Base-by-base conservation (phyloP, 2,113 vertebrate genomes). In the Ardeotis arabs region DNA sequence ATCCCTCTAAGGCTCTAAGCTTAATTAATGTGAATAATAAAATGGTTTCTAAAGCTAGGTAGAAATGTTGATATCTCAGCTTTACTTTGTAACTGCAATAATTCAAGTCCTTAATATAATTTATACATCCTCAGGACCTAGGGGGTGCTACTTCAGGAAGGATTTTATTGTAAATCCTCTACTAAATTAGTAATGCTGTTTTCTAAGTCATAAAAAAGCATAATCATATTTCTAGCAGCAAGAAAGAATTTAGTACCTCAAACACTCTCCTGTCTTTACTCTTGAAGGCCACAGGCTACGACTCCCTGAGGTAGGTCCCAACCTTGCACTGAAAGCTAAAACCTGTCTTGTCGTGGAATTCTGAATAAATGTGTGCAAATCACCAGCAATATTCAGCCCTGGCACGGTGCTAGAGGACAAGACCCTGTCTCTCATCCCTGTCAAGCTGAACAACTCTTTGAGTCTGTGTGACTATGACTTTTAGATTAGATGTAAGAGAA, bases 161-260 rank as follows among this genome's bases (percentile, higher is more conserved):
- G 7, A 64, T 91, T 95, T 92, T 86, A 94, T 31, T 93, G 84
- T 77, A 70, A 96, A 73, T 96, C 94, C 56, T 77, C 67, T 62
- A 44, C 58, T 96, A 93, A 96, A 95, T 97, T 95, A 96, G 74
- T 58, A 91, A 94, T 91, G 74, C 49, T 96, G 81, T 80, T 96
- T 97, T 95, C 70, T n/a, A 90, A 76, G 74, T 80, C 69, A 89
- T 91, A 79, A 94, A 95, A 96, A 85, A 50, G 44, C 45, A 81
- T 31, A 47, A 85, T 67, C 64, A 25, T 66, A 39, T 82, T 93
- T 87, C 87, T 45, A 59, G 67, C 21, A 35, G 39, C 15, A 56
- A 19, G 70, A 91, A 84, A 89, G 83, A 70, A 91, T 88, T 95
- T 56, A 94, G 47, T 47, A 90, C 73, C 72, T 90, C 21, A 22